Conservation (phyloP, 2,888 invertebrate species). For the Aphodius sticticus region DNA sequence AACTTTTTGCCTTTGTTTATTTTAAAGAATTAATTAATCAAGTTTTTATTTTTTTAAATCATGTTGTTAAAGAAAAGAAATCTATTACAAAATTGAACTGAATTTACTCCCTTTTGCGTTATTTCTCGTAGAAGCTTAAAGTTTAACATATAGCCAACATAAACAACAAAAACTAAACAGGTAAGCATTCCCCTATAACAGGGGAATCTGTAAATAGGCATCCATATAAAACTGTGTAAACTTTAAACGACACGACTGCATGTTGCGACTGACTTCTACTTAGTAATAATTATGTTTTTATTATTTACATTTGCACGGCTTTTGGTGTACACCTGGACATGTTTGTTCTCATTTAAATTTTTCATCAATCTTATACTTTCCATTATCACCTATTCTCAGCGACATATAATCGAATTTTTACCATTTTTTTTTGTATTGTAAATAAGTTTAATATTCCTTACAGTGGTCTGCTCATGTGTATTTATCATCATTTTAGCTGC, state of each 20-base stretch:
- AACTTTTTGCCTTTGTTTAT: too few species aligned
- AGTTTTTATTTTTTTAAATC: too few species aligned
- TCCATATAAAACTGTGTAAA: neutral
- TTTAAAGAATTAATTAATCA: too few species aligned
- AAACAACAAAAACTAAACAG: neutral
- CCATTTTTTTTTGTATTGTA: neutral
- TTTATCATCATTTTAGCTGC: too few species aligned
- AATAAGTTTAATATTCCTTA: neutral
- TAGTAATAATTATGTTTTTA: neutral
- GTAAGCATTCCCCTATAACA: neutral
- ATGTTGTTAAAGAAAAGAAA: too few species aligned
- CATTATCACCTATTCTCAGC: neutral
- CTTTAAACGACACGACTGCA: neutral
- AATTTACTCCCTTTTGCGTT: neutral
- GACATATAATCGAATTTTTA: neutral
- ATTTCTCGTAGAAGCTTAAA: neutral
- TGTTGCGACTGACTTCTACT: neutral
- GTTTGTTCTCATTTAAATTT: neutral
- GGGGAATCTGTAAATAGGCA: neutral
- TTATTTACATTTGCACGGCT: neutral
- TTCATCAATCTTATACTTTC: neutral
- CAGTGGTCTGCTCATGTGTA: too few species aligned
- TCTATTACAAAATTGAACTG: too few species aligned
- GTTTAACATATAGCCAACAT: neutral
- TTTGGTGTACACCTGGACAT: neutral